phyloP scores from a whole-genome alignment of 2,888 invertebrate species.

The Iphiclides podalirius region DNA sequence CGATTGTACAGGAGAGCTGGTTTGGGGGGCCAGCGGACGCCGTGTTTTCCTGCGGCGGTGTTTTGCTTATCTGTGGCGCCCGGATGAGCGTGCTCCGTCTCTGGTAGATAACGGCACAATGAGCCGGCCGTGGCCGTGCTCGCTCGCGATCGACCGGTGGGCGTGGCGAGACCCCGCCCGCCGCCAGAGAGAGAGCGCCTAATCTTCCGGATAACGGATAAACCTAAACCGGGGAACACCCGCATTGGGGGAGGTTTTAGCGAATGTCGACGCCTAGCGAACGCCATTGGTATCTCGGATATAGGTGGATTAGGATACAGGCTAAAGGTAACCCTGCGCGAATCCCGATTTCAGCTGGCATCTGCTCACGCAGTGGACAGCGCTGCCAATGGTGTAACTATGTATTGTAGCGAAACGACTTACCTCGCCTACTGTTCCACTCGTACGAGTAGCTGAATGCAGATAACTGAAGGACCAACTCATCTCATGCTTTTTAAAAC shows the following conservation, averaged over 20 bases:
- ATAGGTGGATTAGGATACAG: conserved; percentile 71
- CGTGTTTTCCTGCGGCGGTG: conserved; percentile 1
- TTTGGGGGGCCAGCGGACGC: too few species aligned
- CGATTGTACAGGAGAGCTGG: too few species aligned
- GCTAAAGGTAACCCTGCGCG: conserved; percentile 12
- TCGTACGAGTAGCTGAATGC: too few species aligned
- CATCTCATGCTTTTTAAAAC: too few species aligned
- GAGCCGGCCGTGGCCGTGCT: conserved; percentile 42
- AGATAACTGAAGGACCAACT: too few species aligned
- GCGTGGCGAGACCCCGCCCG: conserved; percentile 73
- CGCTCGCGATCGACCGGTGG: conserved; percentile 72
- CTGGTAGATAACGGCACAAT: conserved; percentile 74
- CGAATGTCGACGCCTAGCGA: conserved; percentile 65
- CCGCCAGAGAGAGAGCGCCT: conserved; percentile 64
- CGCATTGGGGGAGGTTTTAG: conserved; percentile 69
- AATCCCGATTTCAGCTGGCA: conserved; percentile 10
- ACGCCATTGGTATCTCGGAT: conserved; percentile 70
- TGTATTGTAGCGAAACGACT: too few species aligned
- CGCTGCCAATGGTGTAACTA: too few species aligned
- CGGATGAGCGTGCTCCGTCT: conserved; percentile 71
- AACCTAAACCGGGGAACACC: conserved; percentile 62
- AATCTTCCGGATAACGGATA: conserved; percentile 78
- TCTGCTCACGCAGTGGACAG: conserved; percentile 3
- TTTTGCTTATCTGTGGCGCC: conserved; percentile 66
- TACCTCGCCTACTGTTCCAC: background rate